Evolutionary conservation across 2,888 invertebrate genomes (phyloP).

Genomic region (Drosophila incognita): DNA sequence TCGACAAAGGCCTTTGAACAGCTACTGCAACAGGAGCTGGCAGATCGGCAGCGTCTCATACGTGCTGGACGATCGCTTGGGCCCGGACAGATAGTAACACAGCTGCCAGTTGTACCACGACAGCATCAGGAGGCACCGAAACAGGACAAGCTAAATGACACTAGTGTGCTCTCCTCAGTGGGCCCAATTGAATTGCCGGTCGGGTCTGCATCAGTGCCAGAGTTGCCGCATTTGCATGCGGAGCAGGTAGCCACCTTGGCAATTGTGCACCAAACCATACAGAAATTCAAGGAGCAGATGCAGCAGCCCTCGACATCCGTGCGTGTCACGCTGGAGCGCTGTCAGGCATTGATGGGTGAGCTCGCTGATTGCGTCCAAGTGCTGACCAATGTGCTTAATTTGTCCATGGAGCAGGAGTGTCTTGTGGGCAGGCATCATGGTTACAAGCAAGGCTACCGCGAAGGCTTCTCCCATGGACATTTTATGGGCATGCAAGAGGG

Average conservation of each 20-base stretch:
- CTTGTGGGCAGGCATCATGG: constrained; percentile 56
- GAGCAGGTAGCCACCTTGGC: constrained; percentile 60
- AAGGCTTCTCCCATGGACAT: constrained; percentile 64
- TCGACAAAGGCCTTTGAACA: constrained; percentile 34
- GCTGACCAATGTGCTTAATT: constrained; percentile 60
- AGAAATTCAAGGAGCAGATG: constrained; percentile 30
- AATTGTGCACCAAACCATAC: constrained; percentile 47
- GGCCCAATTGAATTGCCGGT: constrained; percentile 53
- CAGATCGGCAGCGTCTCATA: constrained; percentile 44
- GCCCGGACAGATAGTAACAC: constrained; percentile 23
- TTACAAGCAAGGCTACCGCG: constrained; percentile 60
- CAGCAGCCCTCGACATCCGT: constrained; percentile 17
- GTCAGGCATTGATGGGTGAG: constrained; percentile 42
- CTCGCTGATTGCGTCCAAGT: constrained; percentile 47
- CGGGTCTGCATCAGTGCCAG: constrained; percentile 32
- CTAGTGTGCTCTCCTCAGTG: constrained; percentile 24
- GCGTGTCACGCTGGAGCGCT: constrained; percentile 18
- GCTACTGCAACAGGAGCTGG: constrained; percentile 38
- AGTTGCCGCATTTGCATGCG: constrained; percentile 47
- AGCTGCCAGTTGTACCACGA: constrained; percentile 20
- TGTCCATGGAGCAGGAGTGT: constrained; percentile 67
- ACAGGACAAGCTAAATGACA: not conserved
- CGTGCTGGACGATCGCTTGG: constrained; percentile 25
- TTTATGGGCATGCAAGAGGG: constrained; percentile 66
- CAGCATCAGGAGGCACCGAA: not conserved